Base-by-base conservation (phyloP, 2,113 vertebrate genomes). In the Bos indicus region DNA sequence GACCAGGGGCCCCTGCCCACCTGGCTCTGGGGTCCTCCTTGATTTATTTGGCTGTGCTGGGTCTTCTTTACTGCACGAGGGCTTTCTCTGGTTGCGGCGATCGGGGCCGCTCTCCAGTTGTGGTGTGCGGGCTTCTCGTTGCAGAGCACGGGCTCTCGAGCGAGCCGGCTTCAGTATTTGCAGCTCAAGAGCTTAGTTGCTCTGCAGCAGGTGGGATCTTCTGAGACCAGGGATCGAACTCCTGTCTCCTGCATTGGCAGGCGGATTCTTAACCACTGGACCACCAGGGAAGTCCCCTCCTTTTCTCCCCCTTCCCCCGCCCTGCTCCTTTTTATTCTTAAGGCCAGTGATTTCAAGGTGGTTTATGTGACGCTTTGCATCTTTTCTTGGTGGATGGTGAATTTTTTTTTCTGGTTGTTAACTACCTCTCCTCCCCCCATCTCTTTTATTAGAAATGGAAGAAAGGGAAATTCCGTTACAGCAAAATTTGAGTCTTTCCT, bases 341-440 rank as follows among this genome's bases (percentile, higher is more conserved):
- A 19, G 19, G n/a, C 48, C 28, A 7, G 28, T 19, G 6, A 36
- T n/a, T 23, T 64, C 7, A 3, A 30, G 30, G 26, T 12, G 28
- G 33, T 0, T 14, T 19, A 1, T 11, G 43, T 6, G 7, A 10
- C 10, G 10, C 23, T 1, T 1, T 3, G 10, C 25, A 5, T 25
- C 51, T 52, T 30, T 30, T 30, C 48, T 21, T 54, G 26, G 81
- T n/a, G 17, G 83, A 30, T 2, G 40, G 48, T 67, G 64, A 28
- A 0, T 21, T 25, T 23, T 78, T 77, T 84, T 85, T 59, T 54
- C 14, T 15, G 11, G 23, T 14, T 87, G 51, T 60, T 33, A 7
- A 2, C 7, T 4, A 0, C 5, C 7, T 4, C 7, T 30, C 4
- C 15, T 3, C 17, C 23, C 19, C 19, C n/a, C 0, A 0, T 19